These are phyloP conservation scores for Gymnothorax javanicus DNA, from an alignment of 2,797 vertebrate species.

Conservation along the genomic window DNA sequence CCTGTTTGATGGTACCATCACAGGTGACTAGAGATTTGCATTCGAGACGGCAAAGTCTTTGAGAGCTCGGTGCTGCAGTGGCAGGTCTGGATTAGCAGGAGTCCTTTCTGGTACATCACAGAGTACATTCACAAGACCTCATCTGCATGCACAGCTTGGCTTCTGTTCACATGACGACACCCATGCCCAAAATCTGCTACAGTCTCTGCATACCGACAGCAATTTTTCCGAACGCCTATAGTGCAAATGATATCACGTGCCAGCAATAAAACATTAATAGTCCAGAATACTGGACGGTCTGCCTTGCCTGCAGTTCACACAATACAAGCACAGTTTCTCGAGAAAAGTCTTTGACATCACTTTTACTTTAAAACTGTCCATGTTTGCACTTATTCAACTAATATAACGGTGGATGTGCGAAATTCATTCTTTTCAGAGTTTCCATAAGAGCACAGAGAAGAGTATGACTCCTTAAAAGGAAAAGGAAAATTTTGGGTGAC, in stretches of 20 bases:
- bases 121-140: background rate
- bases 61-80: background rate
- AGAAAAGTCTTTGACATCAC: background rate
- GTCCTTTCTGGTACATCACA: slow-evolving; percentile 7
- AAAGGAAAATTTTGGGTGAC: background rate
- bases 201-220: background rate
- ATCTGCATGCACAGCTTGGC: background rate
- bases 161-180: background rate
- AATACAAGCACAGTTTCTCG: background rate
- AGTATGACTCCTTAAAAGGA: background rate
- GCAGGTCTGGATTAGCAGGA: background rate
- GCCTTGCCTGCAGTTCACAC: background rate
- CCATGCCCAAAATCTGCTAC: background rate
- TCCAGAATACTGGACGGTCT: background rate
- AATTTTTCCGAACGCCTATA: background rate
- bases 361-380: background rate
- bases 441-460: background rate
- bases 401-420: background rate
- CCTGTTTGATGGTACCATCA: background rate
- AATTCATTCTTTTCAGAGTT: background rate
- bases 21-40: background rate
- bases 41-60: background rate
- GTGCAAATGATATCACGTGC: background rate
- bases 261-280: background rate
- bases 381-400: background rate